Base-by-base conservation (phyloP, 2,797 vertebrate genomes). In the Hypotaenidia okinawae region DNA sequence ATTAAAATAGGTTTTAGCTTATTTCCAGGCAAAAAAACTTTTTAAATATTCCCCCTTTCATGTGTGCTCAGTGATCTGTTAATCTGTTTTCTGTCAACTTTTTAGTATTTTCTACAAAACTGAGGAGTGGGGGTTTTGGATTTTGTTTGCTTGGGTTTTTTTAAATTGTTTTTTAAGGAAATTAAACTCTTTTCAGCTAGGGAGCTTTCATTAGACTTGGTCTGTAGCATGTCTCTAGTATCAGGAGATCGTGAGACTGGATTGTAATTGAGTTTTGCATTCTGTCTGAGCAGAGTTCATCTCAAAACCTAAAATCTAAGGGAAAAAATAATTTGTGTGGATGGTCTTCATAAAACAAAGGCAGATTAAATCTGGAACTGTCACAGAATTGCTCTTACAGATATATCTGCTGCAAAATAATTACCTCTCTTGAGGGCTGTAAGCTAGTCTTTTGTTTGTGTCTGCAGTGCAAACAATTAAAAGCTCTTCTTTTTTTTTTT, bases 101-200 rank as follows among this genome's bases (percentile, higher is more conserved):
- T 96, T 96, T 97, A 96, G 96, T 98, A 97, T 94, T 97, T 93
- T 77, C 76, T 75, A 37, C 82, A 93, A 93, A 93, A 63, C 59
- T 57, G 23, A 37, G 4, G 11, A 52, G 39, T n/a, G 18, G 41
- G 16, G 54, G 30, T 28, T 54, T 30, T 28, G 28, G 13, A 27
- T 52, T 52, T 52, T 8, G 51, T 28, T 52, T 52, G 25, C 43
- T 28, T 52, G 51, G 25, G 52, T 10, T 52, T 30, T 54, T 54
- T 54, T 18, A 45, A 45, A 27, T 28, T 58, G 74, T 87, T 72
- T 70, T 78, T 55, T 93, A 93, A 97, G 98, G 98, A 98, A 98
- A 98, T 98, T 95, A 97, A 97, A 97, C 74, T 73, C 28, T 89
- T 89, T 93, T 96, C 91, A 92, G 94, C 95, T 93, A 86, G 90